Evolutionary conservation across 2,888 invertebrate species (phyloP), one percentile per base, ranked within the genome.

Genomic region (Branchinecta sandiegonensis): DNA sequence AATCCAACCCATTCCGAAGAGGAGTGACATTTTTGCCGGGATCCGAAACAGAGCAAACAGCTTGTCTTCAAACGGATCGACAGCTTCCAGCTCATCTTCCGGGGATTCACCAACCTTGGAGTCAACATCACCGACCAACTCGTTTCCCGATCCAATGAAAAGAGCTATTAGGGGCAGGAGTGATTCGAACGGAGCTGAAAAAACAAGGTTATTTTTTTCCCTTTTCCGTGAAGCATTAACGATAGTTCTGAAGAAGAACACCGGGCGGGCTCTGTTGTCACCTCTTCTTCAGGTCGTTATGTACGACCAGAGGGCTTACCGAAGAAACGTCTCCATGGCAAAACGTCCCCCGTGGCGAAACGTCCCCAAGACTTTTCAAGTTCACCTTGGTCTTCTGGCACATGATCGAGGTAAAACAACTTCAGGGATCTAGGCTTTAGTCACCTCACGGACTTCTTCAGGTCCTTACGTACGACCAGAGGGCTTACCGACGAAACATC

Each of bases 1-100:
- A 88, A 87, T 77, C 82, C 86, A 71, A 90, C 47, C 10, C 12
- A 66, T 66, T 17, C 17, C 46, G 48, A 47, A 66, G 14, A n/a
- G 14, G 47, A 66, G 47, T 9, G 46, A 37, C 8, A 65, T 37
- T 65, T 68, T 64, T 47, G 48, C 37, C 14, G 46, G 56, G 50
- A 67, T 71, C 47, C 73, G 75, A 66, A 72, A 73, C 14, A 75
- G 78, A 47, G 75, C 77, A 65, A 76, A 76, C 71, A 78, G 78
- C 72, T 74, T 78, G 70, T 77, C 76, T 69, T 78, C 78, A 69
- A 78, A 76, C 14, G 77, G 77, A 63, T 77, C 78, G 71, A 77
- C 76, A 67, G 77, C 76, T 48, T 77, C 76, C n/a, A 74, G 74
- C 69, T 77, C 77, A 13, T 72, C 72, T 5, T 73, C 73, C 10